These are phyloP conservation scores for Porites evermanni DNA, from an alignment of 92 coral and sea anemone species.

Conservation along the genomic window DNA sequence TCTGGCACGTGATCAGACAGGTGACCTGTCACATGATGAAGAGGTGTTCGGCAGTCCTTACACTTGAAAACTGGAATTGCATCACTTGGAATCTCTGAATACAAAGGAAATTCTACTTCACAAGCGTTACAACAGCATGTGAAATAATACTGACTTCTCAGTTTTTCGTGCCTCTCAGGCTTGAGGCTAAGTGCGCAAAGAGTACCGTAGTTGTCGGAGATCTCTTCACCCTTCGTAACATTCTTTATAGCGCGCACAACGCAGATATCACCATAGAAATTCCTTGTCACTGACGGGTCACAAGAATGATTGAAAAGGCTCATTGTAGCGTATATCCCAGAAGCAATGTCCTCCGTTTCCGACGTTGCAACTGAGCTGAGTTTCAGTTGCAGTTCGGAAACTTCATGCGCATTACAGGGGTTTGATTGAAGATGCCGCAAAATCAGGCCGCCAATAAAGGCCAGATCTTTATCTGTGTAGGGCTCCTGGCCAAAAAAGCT, in stretches of 20 bases:
- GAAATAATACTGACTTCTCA: slow-evolving; percentile 86
- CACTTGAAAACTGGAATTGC: slow-evolving; percentile 68
- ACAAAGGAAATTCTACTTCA: slow-evolving; percentile 77
- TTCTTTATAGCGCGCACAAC: slow-evolving; percentile 87
- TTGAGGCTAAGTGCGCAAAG: slow-evolving; percentile 85
- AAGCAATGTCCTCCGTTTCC: slow-evolving; percentile 89
- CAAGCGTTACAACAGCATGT: slow-evolving; percentile 84
- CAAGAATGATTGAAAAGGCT: slow-evolving; percentile 97
- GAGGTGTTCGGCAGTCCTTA: slow-evolving; percentile 52
- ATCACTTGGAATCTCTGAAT: slow-evolving; percentile 63
- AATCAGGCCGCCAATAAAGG: slow-evolving; percentile 80
- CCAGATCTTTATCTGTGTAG: slow-evolving; percentile 41
- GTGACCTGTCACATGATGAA: slow-evolving; percentile 36
- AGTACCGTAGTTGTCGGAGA: slow-evolving; percentile 94
- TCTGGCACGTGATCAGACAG: not conserved
- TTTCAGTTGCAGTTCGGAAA: slow-evolving; percentile 87
- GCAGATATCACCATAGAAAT: slow-evolving; percentile 93
- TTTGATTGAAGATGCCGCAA: slow-evolving; percentile 90
- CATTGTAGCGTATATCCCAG: slow-evolving; percentile 91
- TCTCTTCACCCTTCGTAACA: slow-evolving; percentile 83
- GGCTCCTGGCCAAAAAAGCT: slow-evolving; percentile 42
- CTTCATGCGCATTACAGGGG: slow-evolving; percentile 98
- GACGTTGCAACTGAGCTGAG: slow-evolving; percentile 86
- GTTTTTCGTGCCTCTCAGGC: slow-evolving; percentile 66
- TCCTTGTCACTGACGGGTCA: slow-evolving; percentile 93